Evolutionary conservation across 2,888 invertebrate genomes (phyloP).

Genomic region (Cetonia aurata): DNA sequence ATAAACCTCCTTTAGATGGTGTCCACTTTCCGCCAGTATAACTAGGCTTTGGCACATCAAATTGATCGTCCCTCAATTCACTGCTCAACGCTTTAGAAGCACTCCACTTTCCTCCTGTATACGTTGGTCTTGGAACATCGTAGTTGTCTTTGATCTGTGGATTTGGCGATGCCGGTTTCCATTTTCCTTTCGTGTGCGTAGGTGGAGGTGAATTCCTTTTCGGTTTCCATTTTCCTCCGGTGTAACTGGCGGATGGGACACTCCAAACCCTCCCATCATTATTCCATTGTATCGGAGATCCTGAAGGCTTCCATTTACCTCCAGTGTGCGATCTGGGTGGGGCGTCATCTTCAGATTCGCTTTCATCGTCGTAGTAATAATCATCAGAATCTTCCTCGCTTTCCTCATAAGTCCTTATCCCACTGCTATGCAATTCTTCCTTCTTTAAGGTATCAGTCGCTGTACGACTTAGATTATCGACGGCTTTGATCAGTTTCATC

Average conservation of each 20-base stretch:
- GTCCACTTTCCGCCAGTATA: slow-evolving; percentile 69
- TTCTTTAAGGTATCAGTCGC: slow-evolving; percentile 63
- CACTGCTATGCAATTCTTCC: slow-evolving; percentile 56
- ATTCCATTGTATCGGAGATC: slow-evolving; percentile 63
- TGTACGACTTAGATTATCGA: slow-evolving; percentile 73
- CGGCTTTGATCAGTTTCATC: slow-evolving; percentile 75
- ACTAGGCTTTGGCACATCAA: slow-evolving; percentile 25
- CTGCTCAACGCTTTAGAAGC: slow-evolving; percentile 65
- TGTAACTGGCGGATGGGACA: slow-evolving; percentile 69
- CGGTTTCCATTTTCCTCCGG: slow-evolving; percentile 77
- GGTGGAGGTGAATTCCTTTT: slow-evolving; percentile 52
- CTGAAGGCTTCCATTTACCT: slow-evolving; percentile 82
- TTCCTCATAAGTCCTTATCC: slow-evolving; percentile 54
- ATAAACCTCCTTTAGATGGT: too few relatives aligned
- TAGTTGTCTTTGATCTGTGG: slow-evolving; percentile 36
- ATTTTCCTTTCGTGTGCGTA: slow-evolving; percentile 68
- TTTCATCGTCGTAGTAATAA: slow-evolving; percentile 68
- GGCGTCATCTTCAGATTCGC: slow-evolving; percentile 63
- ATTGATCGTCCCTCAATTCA: slow-evolving; percentile 13
- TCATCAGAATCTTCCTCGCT: slow-evolving; percentile 64
- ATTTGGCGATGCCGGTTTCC: slow-evolving; percentile 68
- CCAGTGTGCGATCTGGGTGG: slow-evolving; percentile 73
- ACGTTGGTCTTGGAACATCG: slow-evolving; percentile 64
- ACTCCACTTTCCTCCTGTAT: slow-evolving; percentile 78
- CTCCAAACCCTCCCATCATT: slow-evolving; percentile 69